A percentile compares a stretch with the other conserved stretches of the same genome.
Evolutionary conservation across 92 coral and sea anemone genomes (phyloP).

Genomic region (Porites lobata): DNA sequence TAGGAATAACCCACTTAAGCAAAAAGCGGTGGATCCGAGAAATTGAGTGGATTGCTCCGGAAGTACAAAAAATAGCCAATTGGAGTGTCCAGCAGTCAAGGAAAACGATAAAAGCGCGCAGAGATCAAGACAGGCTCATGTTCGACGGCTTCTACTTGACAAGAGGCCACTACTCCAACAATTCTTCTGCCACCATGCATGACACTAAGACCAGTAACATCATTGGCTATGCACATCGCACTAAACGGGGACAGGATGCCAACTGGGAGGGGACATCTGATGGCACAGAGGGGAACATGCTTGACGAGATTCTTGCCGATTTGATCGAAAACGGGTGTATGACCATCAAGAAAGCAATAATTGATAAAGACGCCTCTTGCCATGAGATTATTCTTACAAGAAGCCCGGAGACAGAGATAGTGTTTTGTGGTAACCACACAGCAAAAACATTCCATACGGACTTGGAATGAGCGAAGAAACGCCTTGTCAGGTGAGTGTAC

Average conservation of each 20-base stretch:
- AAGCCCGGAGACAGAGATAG: conserved; percentile 59
- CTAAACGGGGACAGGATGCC: too few species aligned
- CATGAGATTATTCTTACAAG: conserved; percentile 45
- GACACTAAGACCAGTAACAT: conserved; percentile 52
- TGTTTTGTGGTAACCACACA: conserved; percentile 64
- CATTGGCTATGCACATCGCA: conserved; percentile 34
- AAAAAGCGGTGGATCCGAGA: conserved; percentile 49
- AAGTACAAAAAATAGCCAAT: conserved; percentile 48
- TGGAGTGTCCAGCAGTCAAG: conserved; percentile 57
- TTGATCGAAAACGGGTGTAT: conserved; percentile 7
- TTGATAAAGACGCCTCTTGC: conserved; percentile 55
- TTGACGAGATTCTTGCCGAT: conserved; percentile 56
- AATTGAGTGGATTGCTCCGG: conserved; percentile 54
- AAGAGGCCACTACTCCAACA: conserved; percentile 63
- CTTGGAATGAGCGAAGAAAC: conserved; percentile 52
- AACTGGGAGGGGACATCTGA: conserved; percentile 64
- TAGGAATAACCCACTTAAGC: conserved; percentile 51
- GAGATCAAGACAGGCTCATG: conserved; percentile 45
- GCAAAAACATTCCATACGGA: conserved; percentile 66
- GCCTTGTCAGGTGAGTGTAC: conserved; percentile 17
- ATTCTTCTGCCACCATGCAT: conserved; percentile 63
- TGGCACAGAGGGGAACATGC: conserved; percentile 66
- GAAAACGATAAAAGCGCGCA: conserved; percentile 31
- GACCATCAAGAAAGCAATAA: conserved; percentile 18
- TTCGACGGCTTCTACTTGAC: conserved; percentile 66